Conservation (phyloP, 1,140 invertebrate species). For the Paramacrobiotus metropolitanus region DNA sequence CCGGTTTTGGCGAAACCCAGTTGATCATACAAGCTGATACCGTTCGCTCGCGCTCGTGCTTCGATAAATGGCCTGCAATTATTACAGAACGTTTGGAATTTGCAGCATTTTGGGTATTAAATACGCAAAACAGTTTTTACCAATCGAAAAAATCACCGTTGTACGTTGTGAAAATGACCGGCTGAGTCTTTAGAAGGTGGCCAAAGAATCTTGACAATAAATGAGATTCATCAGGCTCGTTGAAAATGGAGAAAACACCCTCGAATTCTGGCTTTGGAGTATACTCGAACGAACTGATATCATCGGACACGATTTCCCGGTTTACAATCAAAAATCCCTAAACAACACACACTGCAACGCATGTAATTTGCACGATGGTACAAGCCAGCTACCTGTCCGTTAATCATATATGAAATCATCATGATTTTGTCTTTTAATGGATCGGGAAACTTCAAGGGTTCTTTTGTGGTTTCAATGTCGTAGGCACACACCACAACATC, state of each 20-base stretch:
- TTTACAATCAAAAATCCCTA: conserved; percentile 76
- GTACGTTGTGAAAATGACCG: conserved; percentile 92
- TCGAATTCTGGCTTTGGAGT: conserved; percentile 94
- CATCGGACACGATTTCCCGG: conserved; percentile 74
- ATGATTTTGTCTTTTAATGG: conserved; percentile 78
- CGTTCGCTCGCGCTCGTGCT: conserved; percentile 59
- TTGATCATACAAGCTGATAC: conserved; percentile 70
- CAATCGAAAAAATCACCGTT: conserved; percentile 99
- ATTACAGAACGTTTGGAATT: too few relatives aligned
- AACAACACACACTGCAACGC: conserved; percentile 5
- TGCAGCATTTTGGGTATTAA: too few relatives aligned
- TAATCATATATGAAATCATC: conserved; percentile 99
- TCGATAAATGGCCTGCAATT: conserved; percentile 58
- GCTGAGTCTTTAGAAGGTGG: conserved; percentile 77
- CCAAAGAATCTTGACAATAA: conserved; percentile 47
- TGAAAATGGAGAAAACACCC: conserved; percentile 39
- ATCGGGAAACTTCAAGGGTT: conserved; percentile 94
- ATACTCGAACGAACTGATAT: conserved; percentile 95
- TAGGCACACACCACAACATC: conserved; percentile 85
- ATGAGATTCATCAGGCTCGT: conserved; percentile 29
- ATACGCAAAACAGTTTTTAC: neutral
- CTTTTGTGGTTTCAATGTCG: conserved; percentile 96
- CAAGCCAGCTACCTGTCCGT: conserved; percentile 46
- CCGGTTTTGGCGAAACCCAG: conserved; percentile 63
- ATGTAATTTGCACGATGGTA: neutral